Conservation (phyloP, 2,113 vertebrate species). For the Gopherus evgoodei region DNA sequence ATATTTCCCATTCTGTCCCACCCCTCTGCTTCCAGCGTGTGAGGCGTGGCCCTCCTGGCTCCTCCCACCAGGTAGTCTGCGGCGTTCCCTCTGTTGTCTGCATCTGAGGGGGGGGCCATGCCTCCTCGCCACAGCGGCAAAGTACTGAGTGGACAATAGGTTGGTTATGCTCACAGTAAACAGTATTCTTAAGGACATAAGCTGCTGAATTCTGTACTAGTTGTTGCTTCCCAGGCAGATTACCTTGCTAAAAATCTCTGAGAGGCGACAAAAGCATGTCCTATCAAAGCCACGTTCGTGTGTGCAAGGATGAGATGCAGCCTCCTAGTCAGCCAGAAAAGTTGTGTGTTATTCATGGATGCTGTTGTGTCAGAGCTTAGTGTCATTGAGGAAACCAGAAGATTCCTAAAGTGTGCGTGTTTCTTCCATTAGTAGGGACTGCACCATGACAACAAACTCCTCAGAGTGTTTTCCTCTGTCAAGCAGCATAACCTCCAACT, state of each 20-base stretch:
- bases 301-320: background rate
- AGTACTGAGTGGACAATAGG: background rate
- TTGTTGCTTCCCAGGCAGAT: background rate
- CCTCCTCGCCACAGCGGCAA: no score
- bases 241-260: background rate
- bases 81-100: no score
- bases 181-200: background rate
- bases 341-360: background rate
- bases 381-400: background rate
- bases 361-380: background rate
- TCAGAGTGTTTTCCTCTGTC: background rate
- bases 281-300: background rate
- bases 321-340: background rate
- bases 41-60: no score
- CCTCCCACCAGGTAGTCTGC: no score
- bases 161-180: background rate
- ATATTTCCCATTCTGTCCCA: no score
- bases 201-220: background rate
- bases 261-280: background rate
- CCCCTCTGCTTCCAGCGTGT: no score
- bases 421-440: background rate
- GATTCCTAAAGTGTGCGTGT: background rate
- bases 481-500: no score
- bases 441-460: background rate
- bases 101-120: no score